Evolutionary conservation across 2,113 vertebrate species (phyloP).

Genomic region (Agapornis roseicollis): DNA sequence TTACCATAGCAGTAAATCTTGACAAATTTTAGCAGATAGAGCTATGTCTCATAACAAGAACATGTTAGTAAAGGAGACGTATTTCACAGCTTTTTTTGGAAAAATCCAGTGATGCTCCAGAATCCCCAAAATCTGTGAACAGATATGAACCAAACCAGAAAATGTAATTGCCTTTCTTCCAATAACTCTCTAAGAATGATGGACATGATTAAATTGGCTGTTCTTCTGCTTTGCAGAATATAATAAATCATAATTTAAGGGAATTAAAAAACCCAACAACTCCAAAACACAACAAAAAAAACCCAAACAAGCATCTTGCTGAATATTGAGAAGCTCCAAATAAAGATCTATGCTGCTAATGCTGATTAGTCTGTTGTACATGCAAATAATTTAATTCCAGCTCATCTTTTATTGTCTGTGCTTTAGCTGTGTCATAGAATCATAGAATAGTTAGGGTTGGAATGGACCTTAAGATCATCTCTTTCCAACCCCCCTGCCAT

Average conservation of each 20-base stretch:
- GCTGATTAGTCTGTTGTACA: not conserved
- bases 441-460: no score
- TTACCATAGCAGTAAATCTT: slow-evolving; percentile 7
- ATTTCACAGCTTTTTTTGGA: not conserved
- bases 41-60: not conserved
- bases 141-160: not conserved
- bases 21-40: slow-evolving; percentile 2
- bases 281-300: no score
- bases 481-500: no score
- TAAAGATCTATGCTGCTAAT: not conserved
- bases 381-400: not conserved
- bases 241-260: not conserved
- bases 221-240: not conserved
- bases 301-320: not conserved
- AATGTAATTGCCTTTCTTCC: not conserved
- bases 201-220: not conserved
- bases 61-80: not conserved
- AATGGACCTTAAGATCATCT: no score
- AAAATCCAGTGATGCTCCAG: not conserved
- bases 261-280: not conserved
- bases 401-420: not conserved
- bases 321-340: not conserved
- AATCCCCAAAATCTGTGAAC: not conserved
- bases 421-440: not conserved
- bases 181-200: not conserved